Percentiles rank a stretch among this genome's conserved stretches.
Conservation (phyloP, 2,888 invertebrate species). For the Melikaiella ostensackeni region DNA sequence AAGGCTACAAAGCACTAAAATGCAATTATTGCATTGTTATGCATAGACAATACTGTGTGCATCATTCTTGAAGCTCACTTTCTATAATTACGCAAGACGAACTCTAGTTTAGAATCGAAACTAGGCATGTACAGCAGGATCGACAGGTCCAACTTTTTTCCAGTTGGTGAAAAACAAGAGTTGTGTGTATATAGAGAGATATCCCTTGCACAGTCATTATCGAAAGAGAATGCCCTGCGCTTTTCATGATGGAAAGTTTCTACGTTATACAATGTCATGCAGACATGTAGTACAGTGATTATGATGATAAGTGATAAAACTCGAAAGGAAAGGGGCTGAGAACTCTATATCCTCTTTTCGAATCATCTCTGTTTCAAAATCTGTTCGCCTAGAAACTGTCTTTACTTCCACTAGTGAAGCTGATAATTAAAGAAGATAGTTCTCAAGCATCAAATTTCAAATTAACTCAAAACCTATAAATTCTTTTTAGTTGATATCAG, state of each 20-base stretch:
- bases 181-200: slow-evolving; percentile 24
- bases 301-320: not conserved
- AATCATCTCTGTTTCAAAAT: no score
- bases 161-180: slow-evolving; percentile 35
- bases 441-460: no score
- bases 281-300: not conserved
- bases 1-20: no score
- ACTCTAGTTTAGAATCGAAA: slow-evolving; percentile 27
- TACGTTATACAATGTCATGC: slow-evolving; percentile 29
- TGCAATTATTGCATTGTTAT: no score
- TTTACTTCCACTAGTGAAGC: no score
- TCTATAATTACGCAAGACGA: slow-evolving; percentile 58
- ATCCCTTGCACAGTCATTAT: slow-evolving; percentile 13
- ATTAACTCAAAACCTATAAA: no score
- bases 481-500: no score
- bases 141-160: slow-evolving; percentile 37
- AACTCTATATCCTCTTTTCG: no score
- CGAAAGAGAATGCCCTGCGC: slow-evolving; percentile 29
- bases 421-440: no score
- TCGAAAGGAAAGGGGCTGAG: not conserved
- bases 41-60: no score
- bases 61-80: slow-evolving; percentile 51
- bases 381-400: no score
- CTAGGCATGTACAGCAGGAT: slow-evolving; percentile 19
- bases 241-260: slow-evolving; percentile 34